Conservation (phyloP, 2,797 vertebrate genomes). For the Balearica regulorum region DNA sequence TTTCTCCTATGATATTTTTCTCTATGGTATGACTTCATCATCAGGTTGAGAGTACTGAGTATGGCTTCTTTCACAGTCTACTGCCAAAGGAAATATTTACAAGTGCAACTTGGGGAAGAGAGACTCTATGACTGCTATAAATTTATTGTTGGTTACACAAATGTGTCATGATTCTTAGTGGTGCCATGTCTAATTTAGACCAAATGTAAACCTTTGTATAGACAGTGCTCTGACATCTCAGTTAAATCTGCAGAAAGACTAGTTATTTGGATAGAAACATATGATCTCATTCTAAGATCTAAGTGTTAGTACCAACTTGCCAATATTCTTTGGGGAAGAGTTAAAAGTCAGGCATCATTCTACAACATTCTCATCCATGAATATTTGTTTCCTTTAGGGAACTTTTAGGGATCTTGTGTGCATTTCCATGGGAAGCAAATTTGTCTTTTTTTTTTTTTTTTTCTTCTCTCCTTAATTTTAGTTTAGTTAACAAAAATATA, state of each 20-base stretch:
- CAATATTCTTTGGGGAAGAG: neutral
- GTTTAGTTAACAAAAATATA: neutral
- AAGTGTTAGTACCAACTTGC: neutral
- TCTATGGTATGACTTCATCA: neutral
- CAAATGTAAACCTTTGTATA: slow-evolving; percentile 27
- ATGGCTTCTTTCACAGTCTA: neutral
- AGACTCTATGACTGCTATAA: neutral
- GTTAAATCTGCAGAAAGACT: neutral
- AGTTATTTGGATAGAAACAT: neutral
- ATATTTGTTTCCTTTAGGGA: neutral
- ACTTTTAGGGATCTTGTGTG: neutral
- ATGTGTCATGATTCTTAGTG: neutral
- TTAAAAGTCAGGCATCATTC: neutral
- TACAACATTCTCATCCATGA: neutral
- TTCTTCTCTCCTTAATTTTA: rapidly evolving
- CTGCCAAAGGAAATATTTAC: slow-evolving; percentile 51
- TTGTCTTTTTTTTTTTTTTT: neutral
- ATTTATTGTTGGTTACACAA: slow-evolving; percentile 32
- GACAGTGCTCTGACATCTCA: neutral
- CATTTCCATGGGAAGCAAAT: neutral
- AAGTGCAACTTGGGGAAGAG: neutral
- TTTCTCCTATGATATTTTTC: neutral
- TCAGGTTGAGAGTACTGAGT: neutral
- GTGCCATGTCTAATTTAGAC: slow-evolving; percentile 29
- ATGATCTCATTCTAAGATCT: neutral